phyloP scores from a whole-genome alignment of 1,140 invertebrate genomes.

The Phocides pigmalion region DNA sequence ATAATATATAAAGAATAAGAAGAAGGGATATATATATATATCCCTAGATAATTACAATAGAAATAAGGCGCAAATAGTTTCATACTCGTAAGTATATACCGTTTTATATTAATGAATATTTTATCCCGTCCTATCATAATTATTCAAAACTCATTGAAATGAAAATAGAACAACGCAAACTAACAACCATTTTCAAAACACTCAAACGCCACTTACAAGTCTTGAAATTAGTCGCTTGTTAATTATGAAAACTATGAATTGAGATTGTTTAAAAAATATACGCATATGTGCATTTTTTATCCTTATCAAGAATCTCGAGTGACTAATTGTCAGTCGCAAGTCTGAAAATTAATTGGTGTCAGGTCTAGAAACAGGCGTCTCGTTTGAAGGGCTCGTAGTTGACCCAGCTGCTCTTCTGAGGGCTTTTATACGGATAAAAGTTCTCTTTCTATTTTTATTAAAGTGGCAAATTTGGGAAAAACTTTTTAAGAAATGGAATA shows the following conservation, averaged over 20 bases:
- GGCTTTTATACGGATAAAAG: constrained; percentile 31
- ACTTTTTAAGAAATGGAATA: background rate
- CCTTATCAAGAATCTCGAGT: background rate
- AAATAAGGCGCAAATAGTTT: no score
- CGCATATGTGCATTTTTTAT: background rate
- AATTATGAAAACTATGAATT: background rate
- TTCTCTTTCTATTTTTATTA: constrained; percentile 30
- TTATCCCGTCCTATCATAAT: no score
- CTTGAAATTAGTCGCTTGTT: no score
- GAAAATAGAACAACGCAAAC: no score
- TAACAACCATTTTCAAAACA: no score
- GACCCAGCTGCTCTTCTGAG: constrained; percentile 33
- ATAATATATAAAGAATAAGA: no score
- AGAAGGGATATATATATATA: no score
- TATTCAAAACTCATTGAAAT: no score
- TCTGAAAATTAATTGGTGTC: constrained; percentile 33
- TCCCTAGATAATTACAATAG: no score
- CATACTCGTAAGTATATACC: no score
- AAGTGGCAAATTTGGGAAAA: constrained; percentile 4
- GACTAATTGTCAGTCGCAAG: constrained; percentile 26
- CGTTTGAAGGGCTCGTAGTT: constrained; percentile 25
- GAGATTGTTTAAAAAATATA: background rate
- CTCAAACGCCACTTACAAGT: no score
- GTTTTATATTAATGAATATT: no score
- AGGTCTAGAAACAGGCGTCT: constrained; percentile 22